A percentile compares a stretch with the other conserved stretches of the same genome.
Evolutionary conservation across 2,797 vertebrate genomes (phyloP).

Genomic region (Alca torda): DNA sequence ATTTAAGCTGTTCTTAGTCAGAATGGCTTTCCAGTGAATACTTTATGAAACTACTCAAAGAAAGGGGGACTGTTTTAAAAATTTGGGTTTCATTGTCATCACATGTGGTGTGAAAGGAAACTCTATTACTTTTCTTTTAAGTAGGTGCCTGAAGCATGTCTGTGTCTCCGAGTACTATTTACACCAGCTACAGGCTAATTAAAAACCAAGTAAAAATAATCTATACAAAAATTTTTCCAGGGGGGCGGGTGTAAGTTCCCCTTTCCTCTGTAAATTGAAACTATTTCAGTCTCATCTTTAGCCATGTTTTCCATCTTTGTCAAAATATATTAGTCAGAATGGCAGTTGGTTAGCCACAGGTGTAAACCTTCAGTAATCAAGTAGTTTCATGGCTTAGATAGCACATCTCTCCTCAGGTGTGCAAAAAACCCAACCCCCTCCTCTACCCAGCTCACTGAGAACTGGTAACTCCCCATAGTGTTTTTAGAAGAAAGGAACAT

Average conservation of each 20-base stretch:
- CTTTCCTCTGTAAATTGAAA: neutral
- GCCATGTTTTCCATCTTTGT: neutral
- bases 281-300: neutral
- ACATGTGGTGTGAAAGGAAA: neutral
- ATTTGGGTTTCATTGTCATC: neutral
- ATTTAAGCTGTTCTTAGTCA: neutral
- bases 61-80: neutral
- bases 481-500: neutral
- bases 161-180: neutral
- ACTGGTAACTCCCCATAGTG: no score
- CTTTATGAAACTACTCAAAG: neutral
- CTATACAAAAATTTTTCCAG: neutral
- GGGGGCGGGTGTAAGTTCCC: fast-evolving
- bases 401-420: neutral
- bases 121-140: neutral
- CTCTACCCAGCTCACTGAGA: neutral
- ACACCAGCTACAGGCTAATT: neutral
- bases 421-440: neutral
- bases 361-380: neutral
- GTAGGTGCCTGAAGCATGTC: neutral
- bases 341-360: neutral
- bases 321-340: neutral
- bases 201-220: neutral
- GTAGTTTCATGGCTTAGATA: neutral
- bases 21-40: neutral